Conservation (phyloP, 2,113 vertebrate species). For the western clawed frog (Xenopus tropicalis) region DNA sequence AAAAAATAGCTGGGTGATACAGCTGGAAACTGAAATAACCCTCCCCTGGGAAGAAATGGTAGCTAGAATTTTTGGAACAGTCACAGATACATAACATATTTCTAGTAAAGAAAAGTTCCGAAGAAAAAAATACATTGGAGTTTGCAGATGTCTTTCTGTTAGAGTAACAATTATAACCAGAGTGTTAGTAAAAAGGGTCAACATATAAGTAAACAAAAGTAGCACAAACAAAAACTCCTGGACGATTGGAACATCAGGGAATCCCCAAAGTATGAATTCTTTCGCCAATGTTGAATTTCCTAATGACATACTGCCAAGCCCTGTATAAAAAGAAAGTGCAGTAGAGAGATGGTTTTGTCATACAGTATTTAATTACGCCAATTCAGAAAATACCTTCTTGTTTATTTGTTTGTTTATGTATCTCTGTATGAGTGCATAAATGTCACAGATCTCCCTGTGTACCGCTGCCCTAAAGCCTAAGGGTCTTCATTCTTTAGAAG, state of each 20-base stretch:
- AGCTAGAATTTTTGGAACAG: constrained; percentile 49
- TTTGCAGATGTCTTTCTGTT: constrained; percentile 34
- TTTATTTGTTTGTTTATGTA: too few relatives aligned
- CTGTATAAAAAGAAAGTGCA: not conserved
- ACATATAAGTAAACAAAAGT: constrained; percentile 1
- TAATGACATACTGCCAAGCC: not conserved
- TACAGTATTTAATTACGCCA: too few relatives aligned
- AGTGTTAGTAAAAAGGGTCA: not conserved
- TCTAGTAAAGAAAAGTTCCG: constrained; percentile 50
- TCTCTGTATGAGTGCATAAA: too few relatives aligned
- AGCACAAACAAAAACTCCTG: not conserved
- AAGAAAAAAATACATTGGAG: constrained; percentile 51
- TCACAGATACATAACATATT: constrained; percentile 48
- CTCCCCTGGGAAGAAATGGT: constrained; percentile 50
- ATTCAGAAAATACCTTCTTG: too few relatives aligned
- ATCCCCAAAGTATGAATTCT: constrained; percentile 8
- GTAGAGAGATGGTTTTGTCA: too few relatives aligned
- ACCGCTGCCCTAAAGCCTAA: too few relatives aligned
- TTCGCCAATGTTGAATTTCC: not conserved
- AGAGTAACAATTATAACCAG: too few relatives aligned
- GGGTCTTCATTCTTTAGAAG: too few relatives aligned
- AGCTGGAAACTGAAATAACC: constrained; percentile 50
- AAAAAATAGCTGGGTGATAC: constrained; percentile 54
- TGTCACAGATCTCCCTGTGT: too few relatives aligned
- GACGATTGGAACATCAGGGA: not conserved